Base-by-base conservation (phyloP, 2,113 vertebrate genomes). In the Tetrao urogallus region DNA sequence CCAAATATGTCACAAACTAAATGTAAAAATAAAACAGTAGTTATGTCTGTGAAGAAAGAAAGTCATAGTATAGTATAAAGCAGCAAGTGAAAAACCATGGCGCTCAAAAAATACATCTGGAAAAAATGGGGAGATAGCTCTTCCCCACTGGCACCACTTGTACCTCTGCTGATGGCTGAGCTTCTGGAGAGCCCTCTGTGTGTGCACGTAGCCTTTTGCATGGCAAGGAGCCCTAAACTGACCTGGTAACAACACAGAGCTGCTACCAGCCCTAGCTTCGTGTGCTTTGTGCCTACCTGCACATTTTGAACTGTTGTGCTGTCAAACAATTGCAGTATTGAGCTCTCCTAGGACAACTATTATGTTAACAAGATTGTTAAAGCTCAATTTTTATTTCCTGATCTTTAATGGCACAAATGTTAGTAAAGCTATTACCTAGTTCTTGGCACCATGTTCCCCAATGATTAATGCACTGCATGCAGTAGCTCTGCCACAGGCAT, bases 81-180 rank as follows among this genome's bases (percentile, higher is more conserved):
- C n/a, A 82, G 67, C 34, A 61, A 61, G 36, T 18, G 65, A 75
- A 24, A 72, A 84, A 36, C 40, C 13, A 17, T 13, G 38, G 19
- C 78, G 16, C 28, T 93, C 52, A 16, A 89, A 63, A 86, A 10
- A 9, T 52, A 9, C 1, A 1, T 34, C 50, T 43, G 75, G 28
- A 54, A 65, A 45, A 45, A 25, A 16, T 18, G 6, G 36, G 69
- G 52, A 17, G 13, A 5, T 30, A 0, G 22, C 24, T 12, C 12
- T 32, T 36, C 28, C 0, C 1, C 27, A 76, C 10, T 71, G 60
- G 17, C 0, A 1, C 20, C 0, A 0, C 36, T 30, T 24, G 56
- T 75, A 20, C 30, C 18, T 42, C 40, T 42, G 25, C 43, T 65
- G 3, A 0, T 58, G 58, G 12, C 27, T 18, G 30, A 47, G n/a